phyloP scores from a whole-genome alignment of 2,113 vertebrate genomes.

The Astatotilapia flaviijosephi region DNA sequence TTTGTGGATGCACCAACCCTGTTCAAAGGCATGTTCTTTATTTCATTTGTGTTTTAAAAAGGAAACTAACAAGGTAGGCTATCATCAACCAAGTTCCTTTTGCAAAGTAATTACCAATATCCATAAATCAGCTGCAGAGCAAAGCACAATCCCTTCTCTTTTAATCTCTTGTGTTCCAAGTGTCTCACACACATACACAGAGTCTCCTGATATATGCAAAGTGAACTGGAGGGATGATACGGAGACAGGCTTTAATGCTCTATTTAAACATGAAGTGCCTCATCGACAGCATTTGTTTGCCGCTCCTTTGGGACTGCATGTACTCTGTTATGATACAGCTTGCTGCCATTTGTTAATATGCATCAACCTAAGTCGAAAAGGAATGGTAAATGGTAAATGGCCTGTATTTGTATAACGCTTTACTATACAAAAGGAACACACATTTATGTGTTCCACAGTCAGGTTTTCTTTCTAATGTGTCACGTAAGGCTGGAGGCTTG shows the following conservation, averaged over 20 bases:
- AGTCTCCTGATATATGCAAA: neutral
- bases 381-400: neutral
- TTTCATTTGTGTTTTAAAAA: neutral
- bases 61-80: neutral
- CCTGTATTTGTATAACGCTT: neutral
- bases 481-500: neutral
- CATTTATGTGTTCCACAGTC: neutral
- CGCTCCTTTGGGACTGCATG: neutral
- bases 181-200: neutral
- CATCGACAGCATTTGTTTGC: neutral
- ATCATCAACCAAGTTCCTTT: neutral
- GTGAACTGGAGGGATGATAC: neutral
- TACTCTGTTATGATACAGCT: neutral
- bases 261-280: neutral
- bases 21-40: neutral
- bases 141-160: neutral
- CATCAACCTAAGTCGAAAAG: neutral
- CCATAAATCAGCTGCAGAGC: neutral
- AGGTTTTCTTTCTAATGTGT: neutral
- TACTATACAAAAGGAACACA: neutral
- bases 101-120: conserved; percentile 6
- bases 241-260: neutral
- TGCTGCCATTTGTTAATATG: neutral
- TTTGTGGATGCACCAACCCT: neutral
- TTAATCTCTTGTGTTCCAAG: neutral